A percentile compares a stretch with the other conserved stretches of the same genome.
Evolutionary conservation across 2,113 vertebrate species (phyloP).

Genomic region (Pseudopipra pipra): DNA sequence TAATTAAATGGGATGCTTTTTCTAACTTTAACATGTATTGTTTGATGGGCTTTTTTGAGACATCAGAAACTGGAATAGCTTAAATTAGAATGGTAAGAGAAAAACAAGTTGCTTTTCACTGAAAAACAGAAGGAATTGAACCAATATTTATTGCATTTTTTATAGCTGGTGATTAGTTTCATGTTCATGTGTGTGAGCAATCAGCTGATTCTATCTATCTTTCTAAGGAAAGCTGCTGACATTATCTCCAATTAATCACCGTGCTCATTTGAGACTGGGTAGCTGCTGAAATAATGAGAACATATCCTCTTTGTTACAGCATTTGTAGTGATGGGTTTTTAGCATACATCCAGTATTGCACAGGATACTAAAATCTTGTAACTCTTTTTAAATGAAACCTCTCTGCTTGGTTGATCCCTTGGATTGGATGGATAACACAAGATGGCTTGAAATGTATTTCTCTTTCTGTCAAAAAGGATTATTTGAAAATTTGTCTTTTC

Average conservation of each 20-base stretch:
- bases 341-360: background rate
- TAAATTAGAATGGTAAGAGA: background rate
- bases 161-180: background rate
- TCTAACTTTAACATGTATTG: slow-evolving; percentile 44
- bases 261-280: background rate
- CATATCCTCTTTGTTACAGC: background rate
- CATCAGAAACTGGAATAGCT: background rate
- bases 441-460: background rate
- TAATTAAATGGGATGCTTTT: slow-evolving; percentile 59
- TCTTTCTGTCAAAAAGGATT: background rate
- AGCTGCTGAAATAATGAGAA: slow-evolving; percentile 22
- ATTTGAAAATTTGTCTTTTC: background rate
- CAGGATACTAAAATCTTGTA: background rate
- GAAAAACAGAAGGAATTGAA: background rate
- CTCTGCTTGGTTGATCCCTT: background rate
- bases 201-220: background rate
- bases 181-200: background rate
- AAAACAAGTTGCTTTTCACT: background rate
- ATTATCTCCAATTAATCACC: slow-evolving; percentile 7
- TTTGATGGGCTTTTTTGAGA: background rate
- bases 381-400: background rate
- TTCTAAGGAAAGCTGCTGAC: background rate
- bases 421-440: background rate
- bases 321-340: background rate
- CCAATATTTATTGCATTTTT: background rate